Evolutionary conservation across 2,797 vertebrate genomes (phyloP).

Genomic region (Rhinogobio ventralis): DNA sequence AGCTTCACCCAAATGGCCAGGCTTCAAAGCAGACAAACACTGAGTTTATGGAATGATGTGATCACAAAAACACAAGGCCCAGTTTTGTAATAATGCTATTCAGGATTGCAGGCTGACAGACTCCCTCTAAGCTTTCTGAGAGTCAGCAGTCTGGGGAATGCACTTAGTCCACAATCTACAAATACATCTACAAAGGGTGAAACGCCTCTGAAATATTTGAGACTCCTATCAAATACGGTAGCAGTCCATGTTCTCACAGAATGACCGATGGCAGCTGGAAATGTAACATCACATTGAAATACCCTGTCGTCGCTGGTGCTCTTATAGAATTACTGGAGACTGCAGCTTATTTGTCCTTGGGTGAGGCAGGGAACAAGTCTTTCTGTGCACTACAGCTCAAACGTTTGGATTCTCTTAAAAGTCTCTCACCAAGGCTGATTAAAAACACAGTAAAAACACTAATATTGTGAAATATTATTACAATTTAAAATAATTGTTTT

Average conservation of each 20-base stretch:
- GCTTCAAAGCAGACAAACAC: background rate
- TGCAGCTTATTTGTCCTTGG: constrained; percentile 23
- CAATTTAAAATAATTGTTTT: background rate
- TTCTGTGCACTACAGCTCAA: background rate
- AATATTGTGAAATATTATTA: background rate
- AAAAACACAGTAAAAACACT: background rate
- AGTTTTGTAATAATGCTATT: constrained; percentile 20
- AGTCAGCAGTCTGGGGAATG: constrained; percentile 26
- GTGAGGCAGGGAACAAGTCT: background rate
- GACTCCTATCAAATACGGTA: background rate
- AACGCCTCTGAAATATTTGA: constrained; percentile 4
- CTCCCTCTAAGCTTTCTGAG: constrained; percentile 11
- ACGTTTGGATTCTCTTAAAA: background rate
- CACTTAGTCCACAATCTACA: constrained; percentile 27
- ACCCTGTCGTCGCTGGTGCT: constrained; percentile 22
- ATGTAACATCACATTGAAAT: constrained; percentile 12
- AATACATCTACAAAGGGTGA: constrained; percentile 18
- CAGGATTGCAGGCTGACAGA: constrained; percentile 6
- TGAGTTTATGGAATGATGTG: constrained; percentile 27
- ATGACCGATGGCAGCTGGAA: constrained; percentile 5
- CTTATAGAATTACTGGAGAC: constrained; percentile 12
- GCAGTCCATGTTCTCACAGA: constrained; percentile 1
- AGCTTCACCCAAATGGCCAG: background rate
- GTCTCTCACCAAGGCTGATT: background rate
- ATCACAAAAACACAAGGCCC: constrained; percentile 18